A percentile compares a stretch with the other conserved stretches of the same genome.
Evolutionary conservation across 2,888 invertebrate genomes (phyloP).

Genomic region (Drosophila hamatofila): DNA sequence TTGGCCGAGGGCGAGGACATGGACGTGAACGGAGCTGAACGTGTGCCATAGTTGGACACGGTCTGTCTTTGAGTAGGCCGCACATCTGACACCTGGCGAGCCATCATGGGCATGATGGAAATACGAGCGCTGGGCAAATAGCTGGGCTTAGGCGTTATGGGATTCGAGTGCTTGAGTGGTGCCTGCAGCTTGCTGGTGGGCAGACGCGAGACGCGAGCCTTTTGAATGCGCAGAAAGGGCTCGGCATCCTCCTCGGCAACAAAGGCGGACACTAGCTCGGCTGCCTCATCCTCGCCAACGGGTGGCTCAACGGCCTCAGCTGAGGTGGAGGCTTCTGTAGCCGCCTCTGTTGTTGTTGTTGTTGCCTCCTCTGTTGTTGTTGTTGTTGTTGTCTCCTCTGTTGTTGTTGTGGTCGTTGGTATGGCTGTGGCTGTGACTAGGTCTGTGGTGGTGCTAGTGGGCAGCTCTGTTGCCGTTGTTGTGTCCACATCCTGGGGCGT

Average conservation of each 20-base stretch:
- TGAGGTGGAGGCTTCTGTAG: constrained; percentile 49
- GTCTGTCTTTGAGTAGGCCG: constrained; percentile 26
- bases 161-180: constrained; percentile 64
- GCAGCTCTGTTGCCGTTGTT: constrained; percentile 30
- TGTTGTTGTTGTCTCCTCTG: constrained; percentile 62
- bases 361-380: constrained; percentile 39
- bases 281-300: constrained; percentile 68
- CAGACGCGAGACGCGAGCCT: constrained; percentile 71
- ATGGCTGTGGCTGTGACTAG: constrained; percentile 17
- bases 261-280: constrained; percentile 78
- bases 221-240: constrained; percentile 78
- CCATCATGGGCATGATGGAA: constrained; percentile 62
- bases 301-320: constrained; percentile 57
- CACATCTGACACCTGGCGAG: constrained; percentile 48
- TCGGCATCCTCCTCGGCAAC: constrained; percentile 75
- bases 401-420: constrained; percentile 23
- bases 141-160: constrained; percentile 70
- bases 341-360: constrained; percentile 47
- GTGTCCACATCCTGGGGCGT: constrained; percentile 40
- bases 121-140: constrained; percentile 70
- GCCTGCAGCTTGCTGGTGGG: constrained; percentile 81
- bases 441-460: constrained; percentile 22
- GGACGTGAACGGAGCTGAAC: constrained; percentile 23
- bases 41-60: constrained; percentile 7
- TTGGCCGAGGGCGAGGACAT: constrained; percentile 11